These are phyloP conservation scores for Callopanchax toddi DNA, from an alignment of 2,113 vertebrate species.

Conservation along the genomic window DNA sequence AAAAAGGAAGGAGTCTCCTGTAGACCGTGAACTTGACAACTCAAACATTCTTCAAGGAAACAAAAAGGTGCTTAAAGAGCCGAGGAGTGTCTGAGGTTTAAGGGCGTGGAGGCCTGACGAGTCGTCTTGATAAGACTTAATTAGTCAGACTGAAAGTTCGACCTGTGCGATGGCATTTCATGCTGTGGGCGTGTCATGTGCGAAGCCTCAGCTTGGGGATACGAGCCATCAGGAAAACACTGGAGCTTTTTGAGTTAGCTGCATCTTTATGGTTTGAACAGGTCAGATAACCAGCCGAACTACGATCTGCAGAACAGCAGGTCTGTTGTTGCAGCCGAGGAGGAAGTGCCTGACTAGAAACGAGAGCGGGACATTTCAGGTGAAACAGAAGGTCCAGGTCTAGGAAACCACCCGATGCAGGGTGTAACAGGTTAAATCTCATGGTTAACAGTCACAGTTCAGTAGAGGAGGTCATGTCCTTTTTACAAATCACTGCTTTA, in stretches of 20 bases:
- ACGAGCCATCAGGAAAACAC: conserved; percentile 7
- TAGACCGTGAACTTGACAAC: background rate
- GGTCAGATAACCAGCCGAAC: no score
- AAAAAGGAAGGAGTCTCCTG: background rate
- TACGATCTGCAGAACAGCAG: no score
- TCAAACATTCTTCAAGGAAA: background rate
- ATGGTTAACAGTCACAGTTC: no score
- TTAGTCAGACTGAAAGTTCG: conserved; percentile 11
- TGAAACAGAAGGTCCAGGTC: no score
- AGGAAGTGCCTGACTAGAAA: no score
- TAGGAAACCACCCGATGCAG: no score
- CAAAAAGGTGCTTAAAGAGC: background rate
- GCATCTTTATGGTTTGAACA: background rate
- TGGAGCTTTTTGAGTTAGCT: background rate
- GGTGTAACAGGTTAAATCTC: no score
- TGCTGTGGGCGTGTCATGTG: background rate
- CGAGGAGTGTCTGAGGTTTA: conserved; percentile 24
- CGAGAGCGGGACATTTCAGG: no score
- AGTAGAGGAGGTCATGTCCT: no score
- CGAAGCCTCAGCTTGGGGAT: background rate
- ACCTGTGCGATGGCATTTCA: conserved; percentile 9
- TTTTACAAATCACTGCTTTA: no score
- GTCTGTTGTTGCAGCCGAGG: background rate
- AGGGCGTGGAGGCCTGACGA: conserved; percentile 44
- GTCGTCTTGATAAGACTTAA: conserved; percentile 41